A percentile compares a stretch with the other conserved stretches of the same genome.
Evolutionary conservation across 1,140 invertebrate species (phyloP).

Genomic region (Temnothorax longispinosus): DNA sequence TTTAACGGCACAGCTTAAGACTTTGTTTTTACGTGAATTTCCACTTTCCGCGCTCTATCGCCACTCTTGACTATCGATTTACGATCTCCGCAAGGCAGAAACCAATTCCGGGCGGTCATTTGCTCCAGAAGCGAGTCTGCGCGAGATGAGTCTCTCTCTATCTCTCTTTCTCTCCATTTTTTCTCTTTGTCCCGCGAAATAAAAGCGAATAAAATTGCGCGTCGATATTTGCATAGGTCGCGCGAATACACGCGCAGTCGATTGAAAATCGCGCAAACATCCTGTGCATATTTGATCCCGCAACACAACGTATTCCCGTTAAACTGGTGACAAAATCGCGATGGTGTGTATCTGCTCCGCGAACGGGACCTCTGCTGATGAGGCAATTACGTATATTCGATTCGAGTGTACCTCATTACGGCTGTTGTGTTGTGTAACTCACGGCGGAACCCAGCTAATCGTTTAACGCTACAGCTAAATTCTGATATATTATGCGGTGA

Average conservation of each 20-base stretch:
- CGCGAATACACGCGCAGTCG: conserved; percentile 23
- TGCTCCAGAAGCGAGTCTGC: conserved; percentile 3
- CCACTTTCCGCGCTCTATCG: conserved; percentile 22
- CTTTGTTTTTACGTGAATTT: conserved; percentile 46
- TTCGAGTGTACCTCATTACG: conserved; percentile 49
- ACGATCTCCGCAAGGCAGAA: conserved; percentile 31
- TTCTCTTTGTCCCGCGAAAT: not conserved
- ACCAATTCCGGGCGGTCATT: conserved; percentile 37
- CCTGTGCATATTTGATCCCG: conserved; percentile 39
- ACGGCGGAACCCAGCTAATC: not conserved
- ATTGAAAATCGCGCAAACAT: conserved; percentile 53
- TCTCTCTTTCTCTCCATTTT: not conserved
- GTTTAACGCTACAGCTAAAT: conserved; percentile 29
- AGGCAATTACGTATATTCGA: conserved; percentile 55
- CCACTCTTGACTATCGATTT: conserved; percentile 37
- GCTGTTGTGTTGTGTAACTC: conserved; percentile 51
- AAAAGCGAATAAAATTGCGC: conserved; percentile 32
- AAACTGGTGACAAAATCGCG: conserved; percentile 50
- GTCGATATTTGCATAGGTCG: conserved; percentile 41
- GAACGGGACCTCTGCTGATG: conserved; percentile 52
- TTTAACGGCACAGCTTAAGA: conserved; percentile 48
- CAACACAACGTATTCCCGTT: conserved; percentile 35
- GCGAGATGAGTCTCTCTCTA: not conserved
- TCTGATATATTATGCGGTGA: not conserved
- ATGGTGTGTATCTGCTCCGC: conserved; percentile 19